Base-by-base conservation (phyloP, 2,888 invertebrate species). In the Iphiclides podalirius region DNA sequence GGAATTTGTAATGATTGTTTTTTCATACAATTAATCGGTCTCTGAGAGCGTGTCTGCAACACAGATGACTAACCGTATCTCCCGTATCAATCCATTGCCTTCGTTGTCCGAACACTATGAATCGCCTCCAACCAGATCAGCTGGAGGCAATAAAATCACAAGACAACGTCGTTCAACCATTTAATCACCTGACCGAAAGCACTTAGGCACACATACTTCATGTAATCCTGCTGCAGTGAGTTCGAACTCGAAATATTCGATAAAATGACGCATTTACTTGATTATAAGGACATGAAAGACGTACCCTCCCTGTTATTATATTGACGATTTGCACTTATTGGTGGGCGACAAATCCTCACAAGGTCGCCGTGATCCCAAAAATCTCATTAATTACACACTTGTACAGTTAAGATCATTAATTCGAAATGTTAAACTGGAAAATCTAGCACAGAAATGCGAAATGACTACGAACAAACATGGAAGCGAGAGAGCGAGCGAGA, bases 381-480 rank as follows among this genome's bases (percentile, higher is more conserved):
- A 79, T 87, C 76, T 81, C 88, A 88, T 88, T 79, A 88, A 89
- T 85, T 79, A 85, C 82, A 83, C 85, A 78, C 75, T 75, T 66
- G 60, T 62, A 73, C 53, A 64, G 78, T 72, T 75, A 73, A 72
- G 79, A 84, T 73, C 83, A 84, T 75, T 75, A 82, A 81, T 77
- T 75, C 68, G 72, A 72, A 73, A 75, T 65, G 73, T 64, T 77
- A 79, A 82, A 80, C 75, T 80, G 75, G 78, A 83, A 86, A 85
- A 81, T 81, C 75, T 85, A 85, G 75, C 78, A 79, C 80, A 80
- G 75, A 83, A 84, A 81, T 80, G 81, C 78, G 76, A 83, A 87
- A 83, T 83, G 79, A 86, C 82, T 80, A 85, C 86, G 89, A 88
- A 88, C 86, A 87, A 89, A 88, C 89, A 89, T 89, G 88, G 89